Percentiles rank a stretch among this genome's conserved stretches.
Evolutionary conservation across 2,113 vertebrate genomes (phyloP).

Genomic region (Tringa solitaria): DNA sequence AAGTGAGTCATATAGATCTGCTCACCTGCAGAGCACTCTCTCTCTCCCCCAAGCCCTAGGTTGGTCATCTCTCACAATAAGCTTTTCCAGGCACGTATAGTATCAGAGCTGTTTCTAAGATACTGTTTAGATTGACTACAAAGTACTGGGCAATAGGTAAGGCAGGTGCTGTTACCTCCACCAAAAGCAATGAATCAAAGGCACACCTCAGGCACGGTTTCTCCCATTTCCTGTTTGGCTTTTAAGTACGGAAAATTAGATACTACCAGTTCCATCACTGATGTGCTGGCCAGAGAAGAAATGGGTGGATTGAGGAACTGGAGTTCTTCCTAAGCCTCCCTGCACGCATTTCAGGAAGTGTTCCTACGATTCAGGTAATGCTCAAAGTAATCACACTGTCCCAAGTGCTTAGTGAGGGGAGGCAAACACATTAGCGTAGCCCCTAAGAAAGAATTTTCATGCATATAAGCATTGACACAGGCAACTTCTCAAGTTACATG

Average conservation of each 20-base stretch:
- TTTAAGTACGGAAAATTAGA: neutral
- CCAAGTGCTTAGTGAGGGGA: neutral
- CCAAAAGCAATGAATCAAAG: neutral
- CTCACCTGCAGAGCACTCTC: neutral
- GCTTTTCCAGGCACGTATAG: neutral
- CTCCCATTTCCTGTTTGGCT: slow-evolving; percentile 17
- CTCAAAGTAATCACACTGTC: neutral
- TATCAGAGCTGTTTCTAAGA: neutral
- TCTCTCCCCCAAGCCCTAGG: neutral
- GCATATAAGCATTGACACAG: neutral
- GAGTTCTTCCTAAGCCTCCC: neutral
- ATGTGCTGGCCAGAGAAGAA: neutral
- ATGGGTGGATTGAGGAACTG: neutral
- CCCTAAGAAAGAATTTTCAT: neutral
- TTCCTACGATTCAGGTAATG: neutral
- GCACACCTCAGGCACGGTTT: neutral
- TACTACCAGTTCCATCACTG: neutral
- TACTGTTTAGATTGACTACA: neutral
- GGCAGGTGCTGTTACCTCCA: neutral
- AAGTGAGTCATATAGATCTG: neutral
- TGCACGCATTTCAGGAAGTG: neutral
- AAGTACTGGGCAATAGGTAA: neutral
- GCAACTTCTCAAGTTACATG: neutral
- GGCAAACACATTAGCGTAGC: neutral
- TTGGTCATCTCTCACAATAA: neutral